These are phyloP conservation scores for Ypsolopha sequella DNA, from an alignment of 2,888 invertebrate genomes.

Conservation along the genomic window DNA sequence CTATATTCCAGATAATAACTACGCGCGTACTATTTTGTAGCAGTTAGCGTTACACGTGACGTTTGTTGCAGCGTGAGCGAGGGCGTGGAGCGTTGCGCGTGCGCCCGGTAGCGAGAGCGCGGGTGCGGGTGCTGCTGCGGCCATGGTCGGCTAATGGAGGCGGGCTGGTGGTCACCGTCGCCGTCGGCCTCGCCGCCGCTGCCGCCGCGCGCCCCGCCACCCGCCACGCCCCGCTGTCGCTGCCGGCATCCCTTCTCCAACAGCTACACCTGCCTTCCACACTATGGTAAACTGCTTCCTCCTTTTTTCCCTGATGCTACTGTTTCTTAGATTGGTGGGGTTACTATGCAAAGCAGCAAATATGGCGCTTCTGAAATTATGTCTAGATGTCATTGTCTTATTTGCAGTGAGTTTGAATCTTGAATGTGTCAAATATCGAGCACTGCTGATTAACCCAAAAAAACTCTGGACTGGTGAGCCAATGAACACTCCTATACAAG, in stretches of 20 bases:
- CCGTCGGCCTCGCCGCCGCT: constrained; percentile 47
- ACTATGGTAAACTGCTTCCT: constrained; percentile 35
- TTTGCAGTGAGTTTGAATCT: too few relatives aligned
- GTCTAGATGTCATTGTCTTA: too few relatives aligned
- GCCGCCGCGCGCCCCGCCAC: constrained; percentile 63
- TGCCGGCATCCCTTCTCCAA: constrained; percentile 52
- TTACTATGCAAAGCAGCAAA: too few relatives aligned
- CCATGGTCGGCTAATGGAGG: constrained; percentile 62
- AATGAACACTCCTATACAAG: too few relatives aligned
- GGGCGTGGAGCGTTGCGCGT: constrained; percentile 62
- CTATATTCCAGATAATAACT: too few relatives aligned
- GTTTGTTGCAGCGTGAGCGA: constrained; percentile 53
- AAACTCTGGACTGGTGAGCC: too few relatives aligned
- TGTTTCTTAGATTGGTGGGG: too few relatives aligned
- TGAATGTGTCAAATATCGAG: too few relatives aligned
- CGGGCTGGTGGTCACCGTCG: constrained; percentile 58
- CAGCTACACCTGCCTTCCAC: constrained; percentile 59
- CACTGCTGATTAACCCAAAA: too few relatives aligned
- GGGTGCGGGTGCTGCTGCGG: constrained; percentile 46
- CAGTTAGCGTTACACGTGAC: too few relatives aligned
- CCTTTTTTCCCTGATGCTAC: not conserved
- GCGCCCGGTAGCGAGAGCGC: constrained; percentile 54
- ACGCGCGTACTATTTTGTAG: too few relatives aligned
- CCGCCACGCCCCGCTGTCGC: constrained; percentile 57
- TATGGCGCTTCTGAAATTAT: too few relatives aligned